Base-by-base conservation (phyloP, 2,113 vertebrate species). In the Monarcha castaneiventris region DNA sequence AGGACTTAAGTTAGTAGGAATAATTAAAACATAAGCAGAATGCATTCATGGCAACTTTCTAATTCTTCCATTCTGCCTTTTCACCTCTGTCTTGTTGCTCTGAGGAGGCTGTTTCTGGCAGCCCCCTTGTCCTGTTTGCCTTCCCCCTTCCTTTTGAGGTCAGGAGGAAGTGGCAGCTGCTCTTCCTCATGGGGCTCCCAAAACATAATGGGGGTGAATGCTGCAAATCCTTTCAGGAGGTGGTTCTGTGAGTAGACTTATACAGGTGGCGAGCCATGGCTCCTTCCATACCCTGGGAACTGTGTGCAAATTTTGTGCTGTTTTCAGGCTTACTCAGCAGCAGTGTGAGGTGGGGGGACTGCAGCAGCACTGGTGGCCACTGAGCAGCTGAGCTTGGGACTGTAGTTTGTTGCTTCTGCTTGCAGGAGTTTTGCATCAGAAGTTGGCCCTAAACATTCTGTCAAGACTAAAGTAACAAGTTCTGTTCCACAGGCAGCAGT, bases 231-330 rank as follows among this genome's bases (percentile, higher is more conserved):
- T 58, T 68, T 10, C 19, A 9, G 54, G 56, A 78, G 22, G 7
- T 11, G 9, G 2, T 6, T 71, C 7, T 69, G 18, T 27, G 41
- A 63, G 29, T 6, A 33, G 13, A 5, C 49, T 27, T 8, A 5
- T 5, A 6, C 10, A 61, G n/a, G 29, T 22, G 30, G 15, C 9
- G 35, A 58, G 6, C 39, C 35, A 41, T 3, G 73, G 16, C 13
- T 49, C 5, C 56, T 61, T 52, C 10, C 1, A 3, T 29, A 12
- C 10, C 19, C 10, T 10, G 37, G 44, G 68, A 69, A 2, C 33
- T 1, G 0, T 5, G 17, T 5, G 26, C 11, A 20, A 10, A 10
- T 16, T 78, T 43, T 8, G 14, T 25, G 39, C n/a, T n/a, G 8
- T 13, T 51, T 41, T 64, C 3, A 18, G 67, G 39, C 26, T 39